Conservation (phyloP, 2,888 invertebrate species). For the Andrena chrysosceles region DNA sequence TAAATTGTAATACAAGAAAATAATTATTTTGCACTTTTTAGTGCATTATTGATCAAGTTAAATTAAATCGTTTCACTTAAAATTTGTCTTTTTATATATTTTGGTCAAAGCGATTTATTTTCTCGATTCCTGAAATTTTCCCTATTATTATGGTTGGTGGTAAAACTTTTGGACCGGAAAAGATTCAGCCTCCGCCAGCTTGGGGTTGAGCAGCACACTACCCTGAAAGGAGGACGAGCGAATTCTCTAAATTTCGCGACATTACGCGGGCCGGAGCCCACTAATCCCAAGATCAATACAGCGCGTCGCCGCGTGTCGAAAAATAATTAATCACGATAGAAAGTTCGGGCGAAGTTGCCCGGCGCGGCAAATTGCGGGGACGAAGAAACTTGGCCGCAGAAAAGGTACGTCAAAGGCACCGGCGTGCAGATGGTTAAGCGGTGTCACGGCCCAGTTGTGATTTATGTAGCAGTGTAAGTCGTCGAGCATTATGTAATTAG, state of each 20-base stretch:
- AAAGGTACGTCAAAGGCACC: slow-evolving; percentile 44
- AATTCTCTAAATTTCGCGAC: background rate
- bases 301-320: slow-evolving; percentile 28
- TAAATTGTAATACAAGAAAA: too few relatives aligned
- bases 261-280: background rate
- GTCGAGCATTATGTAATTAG: slow-evolving; percentile 74
- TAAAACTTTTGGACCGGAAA: too few relatives aligned
- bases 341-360: slow-evolving; percentile 36
- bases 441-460: slow-evolving; percentile 63
- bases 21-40: too few relatives aligned
- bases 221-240: background rate
- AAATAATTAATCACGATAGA: slow-evolving; percentile 53
- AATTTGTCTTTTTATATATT: too few relatives aligned
- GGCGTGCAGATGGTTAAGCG: slow-evolving; percentile 62
- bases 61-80: too few relatives aligned
- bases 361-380: slow-evolving; percentile 14
- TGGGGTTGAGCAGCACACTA: background rate
- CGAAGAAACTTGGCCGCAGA: slow-evolving; percentile 28
- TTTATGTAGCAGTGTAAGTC: slow-evolving; percentile 68
- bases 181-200: too few relatives aligned
- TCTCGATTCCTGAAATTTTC: too few relatives aligned
- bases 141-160: too few relatives aligned
- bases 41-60: too few relatives aligned
- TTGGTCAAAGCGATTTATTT: too few relatives aligned
- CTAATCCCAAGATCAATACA: slow-evolving; percentile 21